phyloP scores from a whole-genome alignment of 2,113 vertebrate species.

The Eurystomus gularis region DNA sequence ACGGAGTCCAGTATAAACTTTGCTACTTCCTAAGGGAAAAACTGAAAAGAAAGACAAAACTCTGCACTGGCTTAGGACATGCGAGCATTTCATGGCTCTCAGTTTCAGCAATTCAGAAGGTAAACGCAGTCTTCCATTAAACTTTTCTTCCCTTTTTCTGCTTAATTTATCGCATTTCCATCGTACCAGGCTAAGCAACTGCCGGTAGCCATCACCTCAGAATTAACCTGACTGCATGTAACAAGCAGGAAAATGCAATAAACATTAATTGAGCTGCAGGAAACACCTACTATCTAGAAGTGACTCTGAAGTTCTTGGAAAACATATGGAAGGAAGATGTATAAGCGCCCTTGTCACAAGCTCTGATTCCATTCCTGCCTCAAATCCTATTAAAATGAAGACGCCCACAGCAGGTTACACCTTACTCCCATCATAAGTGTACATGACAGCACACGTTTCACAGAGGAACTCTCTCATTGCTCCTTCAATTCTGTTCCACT shows the following conservation, averaged over 20 bases:
- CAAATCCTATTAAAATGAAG: neutral
- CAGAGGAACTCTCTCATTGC: neutral
- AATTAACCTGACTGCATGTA: neutral
- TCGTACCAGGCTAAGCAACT: neutral
- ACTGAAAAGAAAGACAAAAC: neutral
- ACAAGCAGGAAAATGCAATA: neutral
- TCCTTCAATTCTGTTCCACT: neutral
- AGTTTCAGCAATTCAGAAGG: neutral
- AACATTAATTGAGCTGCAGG: neutral
- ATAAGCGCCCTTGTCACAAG: neutral
- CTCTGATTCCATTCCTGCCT: neutral
- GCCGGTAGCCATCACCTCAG: neutral
- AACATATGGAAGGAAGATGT: neutral
- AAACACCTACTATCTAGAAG: neutral
- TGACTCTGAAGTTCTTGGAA: neutral
- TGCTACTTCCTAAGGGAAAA: neutral
- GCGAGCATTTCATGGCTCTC: neutral
- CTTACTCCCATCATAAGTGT: rapidly evolving
- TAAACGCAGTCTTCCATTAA: no score
- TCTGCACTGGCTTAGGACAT: neutral
- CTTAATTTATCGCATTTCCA: neutral
- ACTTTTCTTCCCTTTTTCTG: neutral
- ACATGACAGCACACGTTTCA: neutral
- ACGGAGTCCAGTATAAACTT: neutral
- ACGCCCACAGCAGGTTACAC: neutral